Conservation (phyloP, 2,797 vertebrate species). For the Enteromius afrohamiltoni region DNA sequence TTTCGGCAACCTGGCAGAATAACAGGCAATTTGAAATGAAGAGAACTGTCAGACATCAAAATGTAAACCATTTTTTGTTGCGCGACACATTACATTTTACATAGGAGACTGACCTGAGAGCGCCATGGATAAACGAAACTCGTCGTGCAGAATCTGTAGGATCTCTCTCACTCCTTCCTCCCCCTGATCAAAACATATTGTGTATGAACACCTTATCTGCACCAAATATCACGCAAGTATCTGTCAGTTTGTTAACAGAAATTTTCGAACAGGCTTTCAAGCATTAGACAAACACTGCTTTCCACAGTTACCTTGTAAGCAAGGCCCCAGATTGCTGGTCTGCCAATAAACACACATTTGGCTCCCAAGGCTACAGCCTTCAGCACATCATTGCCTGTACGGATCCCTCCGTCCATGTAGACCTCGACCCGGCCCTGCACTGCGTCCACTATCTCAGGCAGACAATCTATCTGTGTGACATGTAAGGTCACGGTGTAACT, state of each 20-base stretch:
- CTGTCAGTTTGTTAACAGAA: neutral
- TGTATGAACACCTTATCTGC: neutral
- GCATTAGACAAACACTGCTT: neutral
- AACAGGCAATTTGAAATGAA: neutral
- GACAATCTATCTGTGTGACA: constrained; percentile 85
- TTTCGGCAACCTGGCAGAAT: constrained; percentile 85
- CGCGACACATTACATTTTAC: neutral
- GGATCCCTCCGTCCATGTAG: constrained; percentile 92
- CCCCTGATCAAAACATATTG: constrained; percentile 74
- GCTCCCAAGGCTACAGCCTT: constrained; percentile 93
- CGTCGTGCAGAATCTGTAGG: constrained; percentile 89
- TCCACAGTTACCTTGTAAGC: constrained; percentile 86
- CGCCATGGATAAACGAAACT: constrained; percentile 89
- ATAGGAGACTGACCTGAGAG: constrained; percentile 82
- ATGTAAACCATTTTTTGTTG: neutral
- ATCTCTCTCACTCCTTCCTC: constrained; percentile 88
- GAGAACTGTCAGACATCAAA: neutral
- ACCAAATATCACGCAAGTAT: neutral
- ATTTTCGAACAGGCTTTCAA: neutral
- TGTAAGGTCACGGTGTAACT: neutral
- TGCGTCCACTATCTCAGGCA: constrained; percentile 88
- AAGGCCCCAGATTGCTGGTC: constrained; percentile 93
- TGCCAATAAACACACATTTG: constrained; percentile 92
- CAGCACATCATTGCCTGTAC: constrained; percentile 89
- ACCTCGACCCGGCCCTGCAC: constrained; percentile 89